Evolutionary conservation across 1,140 invertebrate species (phyloP).

Genomic region (Drosophila malerkotliana): DNA sequence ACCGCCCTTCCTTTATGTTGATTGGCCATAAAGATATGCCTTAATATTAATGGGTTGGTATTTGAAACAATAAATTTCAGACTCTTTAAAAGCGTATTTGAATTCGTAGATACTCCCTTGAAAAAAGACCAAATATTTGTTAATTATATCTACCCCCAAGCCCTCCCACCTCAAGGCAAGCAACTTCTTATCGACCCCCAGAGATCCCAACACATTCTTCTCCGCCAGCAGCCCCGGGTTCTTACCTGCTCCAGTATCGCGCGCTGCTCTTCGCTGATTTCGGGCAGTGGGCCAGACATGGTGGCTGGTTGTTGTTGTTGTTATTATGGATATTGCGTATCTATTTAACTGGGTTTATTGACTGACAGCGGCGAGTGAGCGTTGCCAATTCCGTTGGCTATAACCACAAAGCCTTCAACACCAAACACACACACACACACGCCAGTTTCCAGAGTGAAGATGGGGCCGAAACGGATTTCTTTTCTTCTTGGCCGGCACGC

Average conservation of each 20-base stretch:
- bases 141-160: no score
- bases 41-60: neutral
- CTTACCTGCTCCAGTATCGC: constrained; percentile 72
- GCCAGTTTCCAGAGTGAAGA: constrained; percentile 7
- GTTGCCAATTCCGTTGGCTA: constrained; percentile 39
- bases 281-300: constrained; percentile 71
- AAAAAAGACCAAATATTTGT: no score
- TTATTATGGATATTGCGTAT: constrained; percentile 25
- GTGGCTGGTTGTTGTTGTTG: constrained; percentile 42
- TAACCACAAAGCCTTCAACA: neutral
- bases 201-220: neutral
- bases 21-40: neutral
- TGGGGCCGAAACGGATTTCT: constrained; percentile 55
- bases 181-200: neutral
- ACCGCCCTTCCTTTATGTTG: neutral
- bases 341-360: constrained; percentile 22
- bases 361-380: constrained; percentile 25
- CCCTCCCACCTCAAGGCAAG: no score
- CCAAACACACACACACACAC: constrained; percentile 8
- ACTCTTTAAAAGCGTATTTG: neutral
- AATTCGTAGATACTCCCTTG: constrained; percentile 1
- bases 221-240: neutral
- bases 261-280: constrained; percentile 68
- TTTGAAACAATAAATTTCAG: no score
- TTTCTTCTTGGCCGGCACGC: constrained; percentile 67